These are phyloP conservation scores for Pollachius pollachius DNA, from an alignment of 2,113 vertebrate genomes.

Conservation along the genomic window DNA sequence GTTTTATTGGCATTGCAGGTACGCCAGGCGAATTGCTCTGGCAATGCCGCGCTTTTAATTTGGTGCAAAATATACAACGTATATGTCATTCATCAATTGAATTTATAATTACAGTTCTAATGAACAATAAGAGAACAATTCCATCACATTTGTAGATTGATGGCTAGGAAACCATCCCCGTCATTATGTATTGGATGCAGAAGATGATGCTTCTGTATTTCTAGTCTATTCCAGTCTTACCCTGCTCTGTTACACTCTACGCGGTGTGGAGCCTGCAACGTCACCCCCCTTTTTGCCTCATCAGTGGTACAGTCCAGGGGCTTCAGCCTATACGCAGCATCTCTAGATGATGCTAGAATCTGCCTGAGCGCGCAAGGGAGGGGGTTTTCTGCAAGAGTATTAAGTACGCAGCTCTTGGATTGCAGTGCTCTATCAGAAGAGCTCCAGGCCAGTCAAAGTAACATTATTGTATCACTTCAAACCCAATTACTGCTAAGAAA, in stretches of 20 bases:
- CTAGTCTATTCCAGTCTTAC: constrained; percentile 33
- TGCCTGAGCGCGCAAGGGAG: constrained; percentile 50
- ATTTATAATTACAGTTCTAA: not conserved
- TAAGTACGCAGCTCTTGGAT: constrained; percentile 44
- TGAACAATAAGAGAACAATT: not conserved
- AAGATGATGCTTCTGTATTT: constrained; percentile 3
- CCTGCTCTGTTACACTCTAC: constrained; percentile 29
- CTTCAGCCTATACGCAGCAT: constrained; percentile 38
- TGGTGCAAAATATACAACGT: too few relatives aligned
- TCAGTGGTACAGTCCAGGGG: constrained; percentile 58
- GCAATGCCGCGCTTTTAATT: too few relatives aligned
- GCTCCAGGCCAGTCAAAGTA: constrained; percentile 20
- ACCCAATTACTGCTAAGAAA: not conserved
- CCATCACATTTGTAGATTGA: too few relatives aligned
- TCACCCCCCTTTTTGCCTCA: not conserved
- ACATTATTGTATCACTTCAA: not conserved
- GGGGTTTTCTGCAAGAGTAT: constrained; percentile 31
- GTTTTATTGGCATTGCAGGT: too few relatives aligned
- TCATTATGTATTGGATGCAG: constrained; percentile 17
- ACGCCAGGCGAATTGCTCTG: too few relatives aligned
- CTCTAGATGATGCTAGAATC: constrained; percentile 71
- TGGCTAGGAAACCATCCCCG: not conserved
- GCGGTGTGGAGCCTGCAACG: not conserved
- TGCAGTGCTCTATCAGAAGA: constrained; percentile 46
- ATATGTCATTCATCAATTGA: not conserved